A percentile compares a stretch with the other conserved stretches of the same genome.
phyloP scores from a whole-genome alignment of 2,113 vertebrate species.

The Nesogale talazaci region DNA sequence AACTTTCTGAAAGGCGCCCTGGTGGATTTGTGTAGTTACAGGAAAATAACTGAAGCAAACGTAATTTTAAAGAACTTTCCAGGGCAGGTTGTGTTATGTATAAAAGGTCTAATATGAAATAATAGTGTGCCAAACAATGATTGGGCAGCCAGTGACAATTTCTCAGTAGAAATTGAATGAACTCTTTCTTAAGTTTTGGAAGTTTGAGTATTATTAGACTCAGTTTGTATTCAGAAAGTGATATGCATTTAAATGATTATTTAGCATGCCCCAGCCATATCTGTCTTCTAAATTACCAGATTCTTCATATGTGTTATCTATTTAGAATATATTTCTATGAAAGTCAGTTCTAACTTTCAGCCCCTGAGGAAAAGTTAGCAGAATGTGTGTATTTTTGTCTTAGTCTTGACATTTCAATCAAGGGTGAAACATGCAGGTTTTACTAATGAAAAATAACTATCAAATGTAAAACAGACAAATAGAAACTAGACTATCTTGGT shows the following conservation, averaged over 20 bases:
- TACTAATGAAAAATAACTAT: slow-evolving; percentile 13
- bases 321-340: background rate
- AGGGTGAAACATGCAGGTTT: background rate
- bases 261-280: background rate
- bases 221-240: background rate
- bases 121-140: background rate
- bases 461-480: background rate
- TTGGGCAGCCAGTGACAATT: background rate
- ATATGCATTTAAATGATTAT: slow-evolving; percentile 33
- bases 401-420: slow-evolving; percentile 23
- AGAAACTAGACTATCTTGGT: background rate
- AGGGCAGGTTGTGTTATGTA: background rate
- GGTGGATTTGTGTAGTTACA: no score
- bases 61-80: background rate
- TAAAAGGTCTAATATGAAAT: slow-evolving; percentile 22
- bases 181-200: background rate
- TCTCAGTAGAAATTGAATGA: background rate
- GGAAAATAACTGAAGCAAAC: background rate
- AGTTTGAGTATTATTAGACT: background rate
- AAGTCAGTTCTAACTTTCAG: slow-evolving; percentile 39
- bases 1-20: background rate
- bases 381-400: slow-evolving; percentile 40
- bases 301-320: background rate
- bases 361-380: background rate
- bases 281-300: background rate